Evolutionary conservation across 2,113 vertebrate genomes (phyloP), one percentile per base, ranked within the genome.

Genomic region (Ailuropoda melanoleuca): DNA sequence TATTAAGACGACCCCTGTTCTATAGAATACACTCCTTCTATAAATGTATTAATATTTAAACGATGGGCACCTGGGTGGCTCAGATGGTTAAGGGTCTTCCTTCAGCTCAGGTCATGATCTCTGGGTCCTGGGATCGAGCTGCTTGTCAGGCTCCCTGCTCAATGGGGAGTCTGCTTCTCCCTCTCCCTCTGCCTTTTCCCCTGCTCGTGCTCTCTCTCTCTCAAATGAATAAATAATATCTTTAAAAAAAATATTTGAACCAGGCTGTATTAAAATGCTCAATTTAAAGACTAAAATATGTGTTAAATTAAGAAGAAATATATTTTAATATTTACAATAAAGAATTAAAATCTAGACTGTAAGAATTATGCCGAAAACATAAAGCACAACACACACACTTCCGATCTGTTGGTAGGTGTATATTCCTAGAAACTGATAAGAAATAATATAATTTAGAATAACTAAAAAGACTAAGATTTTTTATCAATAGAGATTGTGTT

Each of bases 401-500:
- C 8, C 14, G 26, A 2, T 78, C 5, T 83, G 4, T 62, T 88
- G 31, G 4, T 46, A n/a, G 17, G 13, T 50, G 62, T 46, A 8
- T 53, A 34, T 86, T 90, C 18, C 14, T 93, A 90, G 88, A 74
- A 74, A 46, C 13, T 53, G 9, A 10, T 72, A 75, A 66, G 4
- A 94, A 80, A 5, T 72, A 90, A 84, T 83, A 86, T 93, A 34
- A 68, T 85, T 94, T 92, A 88, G 9, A 84, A 64, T 31, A 84
- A 96, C 64, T 75, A 88, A 84, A 82, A 72, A 0, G 4, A 64
- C 46, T 88, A 83, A 88, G 5, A 26, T 39, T 3, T 77, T 93
- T 95, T 75, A 15, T 50, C 56, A 78, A 34, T 17, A 62, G 3
- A 23, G 24, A 70, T 55, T 78, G 26, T 70, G 13, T 26, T 82